phyloP scores from a whole-genome alignment of 2,113 vertebrate species.

The Lepidothrix coronata region DNA sequence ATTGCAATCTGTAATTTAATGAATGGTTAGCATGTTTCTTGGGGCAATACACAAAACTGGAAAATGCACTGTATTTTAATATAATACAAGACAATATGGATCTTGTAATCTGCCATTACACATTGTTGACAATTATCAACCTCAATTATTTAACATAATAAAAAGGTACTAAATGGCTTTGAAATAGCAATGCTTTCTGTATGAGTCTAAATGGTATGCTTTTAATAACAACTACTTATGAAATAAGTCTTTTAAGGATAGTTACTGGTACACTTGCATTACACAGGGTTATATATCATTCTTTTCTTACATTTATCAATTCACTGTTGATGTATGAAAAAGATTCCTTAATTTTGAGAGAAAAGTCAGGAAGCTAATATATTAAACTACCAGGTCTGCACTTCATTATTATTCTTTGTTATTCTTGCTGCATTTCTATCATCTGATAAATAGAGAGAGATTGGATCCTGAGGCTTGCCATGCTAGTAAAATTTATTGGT shows the following conservation, averaged over 20 bases:
- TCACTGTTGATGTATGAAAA: neutral
- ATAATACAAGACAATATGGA: neutral
- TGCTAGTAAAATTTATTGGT: neutral
- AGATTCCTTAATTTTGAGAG: neutral
- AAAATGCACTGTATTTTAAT: neutral
- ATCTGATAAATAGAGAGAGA: neutral
- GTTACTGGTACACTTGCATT: neutral
- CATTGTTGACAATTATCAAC: neutral
- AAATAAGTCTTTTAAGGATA: neutral
- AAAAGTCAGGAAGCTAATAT: neutral
- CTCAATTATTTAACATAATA: constrained; percentile 17
- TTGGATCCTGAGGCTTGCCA: neutral
- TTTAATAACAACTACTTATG: neutral
- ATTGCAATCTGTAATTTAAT: neutral
- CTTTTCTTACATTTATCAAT: neutral
- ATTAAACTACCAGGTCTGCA: neutral
- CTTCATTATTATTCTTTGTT: neutral
- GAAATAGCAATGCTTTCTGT: neutral
- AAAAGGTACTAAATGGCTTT: neutral
- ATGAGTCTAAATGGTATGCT: neutral
- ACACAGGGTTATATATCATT: neutral
- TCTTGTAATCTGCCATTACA: neutral
- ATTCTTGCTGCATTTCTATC: neutral
- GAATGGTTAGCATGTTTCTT: neutral
- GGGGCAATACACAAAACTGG: neutral